Evolutionary conservation across 2,113 vertebrate species (phyloP), one percentile per base, ranked within the genome.

Genomic region (Melozone crissalis): DNA sequence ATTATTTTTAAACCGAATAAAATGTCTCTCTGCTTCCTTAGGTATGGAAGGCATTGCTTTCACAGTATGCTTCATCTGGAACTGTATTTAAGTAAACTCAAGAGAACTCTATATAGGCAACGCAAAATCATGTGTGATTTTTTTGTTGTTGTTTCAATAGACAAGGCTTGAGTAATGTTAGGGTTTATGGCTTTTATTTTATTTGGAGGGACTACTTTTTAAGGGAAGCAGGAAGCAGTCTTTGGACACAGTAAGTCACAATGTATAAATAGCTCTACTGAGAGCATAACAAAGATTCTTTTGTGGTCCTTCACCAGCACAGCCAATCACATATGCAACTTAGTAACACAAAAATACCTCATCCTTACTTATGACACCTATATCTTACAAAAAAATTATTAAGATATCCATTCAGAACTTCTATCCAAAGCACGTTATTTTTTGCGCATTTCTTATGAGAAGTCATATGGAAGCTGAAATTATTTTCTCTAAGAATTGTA

Each of bases 131-230:
- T 21, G 54, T 93, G 74, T 49, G 54, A 72, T 66, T 67, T 86
- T 93, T 80, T 88, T 83, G 65, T 89, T 89, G 89, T 95, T 94
- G 73, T 96, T 97, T 97, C 92, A 95, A 75, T 82, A 95, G 89
- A 92, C 82, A 89, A 73, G 51, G 26, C 81, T 95, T 96, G 94
- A 96, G 59, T 94, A 93, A 74, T 58, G 86, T 87, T 92, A 79
- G 78, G 71, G 94, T 96, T 97, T 97, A 96, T 95, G 63, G 88
- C 58, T 94, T 95, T 86, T 96, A 95, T 95, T 97, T 98, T 97
- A 97, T 98, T 97, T 97, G 88, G 75, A 96, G 89, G 81, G 69
- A 93, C 87, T 84, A 87, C 83, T 79, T 93, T 95, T 96, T 93
- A 89, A 95, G 5, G 85, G 96, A 96, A 92, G 90, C 92, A 96